These are phyloP conservation scores for Chymomyza costata DNA, from an alignment of 1,140 invertebrate genomes.

Conservation along the genomic window DNA sequence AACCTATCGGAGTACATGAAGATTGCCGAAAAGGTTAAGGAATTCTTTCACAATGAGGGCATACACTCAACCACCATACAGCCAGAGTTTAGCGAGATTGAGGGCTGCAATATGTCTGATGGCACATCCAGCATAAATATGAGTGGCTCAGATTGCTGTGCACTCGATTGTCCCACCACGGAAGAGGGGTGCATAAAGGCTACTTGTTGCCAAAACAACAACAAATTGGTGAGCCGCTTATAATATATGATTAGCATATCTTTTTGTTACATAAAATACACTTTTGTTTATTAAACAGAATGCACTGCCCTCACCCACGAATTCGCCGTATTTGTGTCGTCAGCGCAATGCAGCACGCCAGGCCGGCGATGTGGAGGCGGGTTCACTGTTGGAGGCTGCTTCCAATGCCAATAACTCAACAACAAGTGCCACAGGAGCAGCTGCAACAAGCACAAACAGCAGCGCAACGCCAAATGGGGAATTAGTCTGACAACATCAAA, in stretches of 20 bases:
- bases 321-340: constrained; percentile 86
- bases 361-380: constrained; percentile 67
- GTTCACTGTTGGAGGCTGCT: constrained; percentile 57
- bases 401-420: constrained; percentile 25
- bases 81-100: constrained; percentile 91
- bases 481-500: constrained; percentile 64
- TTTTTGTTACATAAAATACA: not conserved
- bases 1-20: constrained; percentile 93
- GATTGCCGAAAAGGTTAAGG: constrained; percentile 94
- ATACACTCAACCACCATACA: constrained; percentile 93
- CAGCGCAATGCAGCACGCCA: constrained; percentile 80
- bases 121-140: constrained; percentile 73
- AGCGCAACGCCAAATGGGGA: constrained; percentile 51
- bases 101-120: constrained; percentile 71
- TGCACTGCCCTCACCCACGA: constrained; percentile 83
- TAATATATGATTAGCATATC: not conserved
- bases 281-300: constrained; percentile 74
- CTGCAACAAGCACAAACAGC: constrained; percentile 10
- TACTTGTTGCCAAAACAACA: constrained; percentile 83
- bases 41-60: constrained; percentile 93
- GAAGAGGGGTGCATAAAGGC: constrained; percentile 88
- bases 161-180: constrained; percentile 89
- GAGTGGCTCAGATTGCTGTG: constrained; percentile 81
- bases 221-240: constrained; percentile 53
- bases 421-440: constrained; percentile 14